Percentiles rank a stretch among this genome's conserved stretches.
These are phyloP conservation scores for Oryzias javanicus DNA, from an alignment of 2,113 vertebrate genomes.

Conservation along the genomic window DNA sequence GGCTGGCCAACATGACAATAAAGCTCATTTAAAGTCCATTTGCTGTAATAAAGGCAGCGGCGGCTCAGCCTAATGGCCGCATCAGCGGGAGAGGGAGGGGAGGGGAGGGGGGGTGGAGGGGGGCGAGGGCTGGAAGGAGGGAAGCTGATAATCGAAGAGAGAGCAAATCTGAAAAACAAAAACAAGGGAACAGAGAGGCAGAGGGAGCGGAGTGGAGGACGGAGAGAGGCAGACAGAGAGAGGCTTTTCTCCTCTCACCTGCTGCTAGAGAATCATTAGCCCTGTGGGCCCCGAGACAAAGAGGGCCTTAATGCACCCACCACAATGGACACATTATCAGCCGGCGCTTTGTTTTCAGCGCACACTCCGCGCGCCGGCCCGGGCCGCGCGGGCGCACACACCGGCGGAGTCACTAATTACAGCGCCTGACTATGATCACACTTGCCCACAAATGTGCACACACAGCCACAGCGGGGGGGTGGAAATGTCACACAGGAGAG, in stretches of 20 bases:
- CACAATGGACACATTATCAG: constrained; percentile 93
- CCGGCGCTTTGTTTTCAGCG: constrained; percentile 86
- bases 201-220: constrained; percentile 60
- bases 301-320: constrained; percentile 87
- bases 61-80: constrained; percentile 89
- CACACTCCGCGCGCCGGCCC: constrained; percentile 57
- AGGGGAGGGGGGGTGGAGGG: constrained; percentile 43
- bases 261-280: constrained; percentile 98
- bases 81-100: constrained; percentile 87
- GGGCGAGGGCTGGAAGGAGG: constrained; percentile 59
- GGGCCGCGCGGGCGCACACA: constrained; percentile 22
- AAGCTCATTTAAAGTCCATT: constrained; percentile 95
- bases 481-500: constrained; percentile 42
- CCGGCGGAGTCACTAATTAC: constrained; percentile 75
- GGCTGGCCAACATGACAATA: constrained; percentile 87
- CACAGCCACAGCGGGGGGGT: constrained; percentile 12
- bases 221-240: constrained; percentile 58
- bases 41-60: constrained; percentile 90
- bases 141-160: constrained; percentile 66
- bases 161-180: constrained; percentile 67
- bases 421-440: constrained; percentile 63
- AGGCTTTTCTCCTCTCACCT: constrained; percentile 86
- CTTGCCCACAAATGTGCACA: constrained; percentile 17
- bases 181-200: constrained; percentile 55
- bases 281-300: constrained; percentile 92